These are phyloP conservation scores for Marmota monax DNA, from an alignment of 2,113 vertebrate genomes.

Conservation along the genomic window DNA sequence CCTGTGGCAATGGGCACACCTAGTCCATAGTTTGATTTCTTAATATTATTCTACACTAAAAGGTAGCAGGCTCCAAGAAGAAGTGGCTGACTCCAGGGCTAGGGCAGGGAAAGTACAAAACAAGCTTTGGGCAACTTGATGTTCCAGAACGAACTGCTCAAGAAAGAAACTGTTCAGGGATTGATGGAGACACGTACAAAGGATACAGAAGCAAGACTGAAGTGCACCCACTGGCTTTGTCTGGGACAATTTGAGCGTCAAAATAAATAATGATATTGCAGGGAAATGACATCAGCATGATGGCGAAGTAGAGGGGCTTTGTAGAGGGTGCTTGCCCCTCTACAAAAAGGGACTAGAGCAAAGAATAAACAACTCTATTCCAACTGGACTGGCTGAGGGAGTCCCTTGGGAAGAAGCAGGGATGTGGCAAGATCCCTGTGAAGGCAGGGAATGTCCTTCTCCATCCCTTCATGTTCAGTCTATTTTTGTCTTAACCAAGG, in stretches of 20 bases:
- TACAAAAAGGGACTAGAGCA: not conserved
- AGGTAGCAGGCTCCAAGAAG: not conserved
- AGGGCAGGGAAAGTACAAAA: not conserved
- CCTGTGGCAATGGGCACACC: not conserved
- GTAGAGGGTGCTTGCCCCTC: not conserved
- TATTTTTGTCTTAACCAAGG: not conserved
- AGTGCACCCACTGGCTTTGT: not conserved
- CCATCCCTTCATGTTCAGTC: not conserved
- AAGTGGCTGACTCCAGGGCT: not conserved
- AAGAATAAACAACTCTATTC: not conserved
- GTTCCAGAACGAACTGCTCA: not conserved
- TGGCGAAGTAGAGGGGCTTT: not conserved
- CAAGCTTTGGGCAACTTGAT: not conserved
- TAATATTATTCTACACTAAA: not conserved
- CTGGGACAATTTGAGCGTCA: not conserved
- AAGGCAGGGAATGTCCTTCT: not conserved
- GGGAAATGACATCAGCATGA: not conserved
- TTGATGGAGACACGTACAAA: not conserved
- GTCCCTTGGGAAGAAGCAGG: too few relatives aligned
- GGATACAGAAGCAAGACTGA: not conserved
- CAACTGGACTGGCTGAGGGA: not conserved
- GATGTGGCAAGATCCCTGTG: not conserved
- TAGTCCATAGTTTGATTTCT: not conserved
- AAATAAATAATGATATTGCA: not conserved
- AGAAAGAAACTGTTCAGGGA: not conserved